Conservation (phyloP, 2,797 vertebrate genomes). For the Sebastes vulpes region DNA sequence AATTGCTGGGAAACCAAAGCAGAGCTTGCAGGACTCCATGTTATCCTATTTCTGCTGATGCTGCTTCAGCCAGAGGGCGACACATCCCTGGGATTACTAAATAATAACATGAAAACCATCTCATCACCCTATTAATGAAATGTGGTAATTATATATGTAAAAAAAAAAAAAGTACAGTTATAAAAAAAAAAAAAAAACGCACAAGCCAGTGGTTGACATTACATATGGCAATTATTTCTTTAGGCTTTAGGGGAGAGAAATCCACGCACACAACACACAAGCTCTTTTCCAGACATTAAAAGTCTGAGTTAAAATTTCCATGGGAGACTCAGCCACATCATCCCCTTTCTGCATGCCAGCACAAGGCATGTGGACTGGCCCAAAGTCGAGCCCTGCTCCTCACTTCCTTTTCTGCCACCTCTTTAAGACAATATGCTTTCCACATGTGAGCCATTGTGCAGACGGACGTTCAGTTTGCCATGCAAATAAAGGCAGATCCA, state of each 20-base stretch:
- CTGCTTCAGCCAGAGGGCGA: slow-evolving; percentile 51
- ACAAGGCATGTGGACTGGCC: slow-evolving; percentile 72
- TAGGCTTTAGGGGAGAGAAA: slow-evolving; percentile 68
- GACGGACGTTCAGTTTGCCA: slow-evolving; percentile 29
- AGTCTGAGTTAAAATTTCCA: slow-evolving; percentile 84
- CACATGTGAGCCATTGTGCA: slow-evolving; percentile 67
- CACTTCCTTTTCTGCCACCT: slow-evolving; percentile 81
- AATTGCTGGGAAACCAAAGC: slow-evolving; percentile 57
- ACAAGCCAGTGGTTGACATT: slow-evolving; percentile 68
- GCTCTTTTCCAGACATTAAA: slow-evolving; percentile 83
- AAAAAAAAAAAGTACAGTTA: slow-evolving; percentile 46
- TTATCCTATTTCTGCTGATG: slow-evolving; percentile 73
- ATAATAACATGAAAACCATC: slow-evolving; percentile 51
- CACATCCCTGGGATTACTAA: slow-evolving; percentile 60
- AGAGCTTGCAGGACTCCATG: slow-evolving; percentile 34
- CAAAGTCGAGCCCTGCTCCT: slow-evolving; percentile 57
- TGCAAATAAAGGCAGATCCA: slow-evolving; percentile 60
- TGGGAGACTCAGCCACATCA: slow-evolving; percentile 81
- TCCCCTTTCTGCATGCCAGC: slow-evolving; percentile 73
- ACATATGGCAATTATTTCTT: slow-evolving; percentile 80
- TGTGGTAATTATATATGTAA: slow-evolving; percentile 35
- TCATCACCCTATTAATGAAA: slow-evolving; percentile 60
- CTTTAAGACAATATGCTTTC: slow-evolving; percentile 73
- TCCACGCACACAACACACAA: slow-evolving; percentile 57
- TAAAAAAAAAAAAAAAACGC: slow-evolving; percentile 49